Evolutionary conservation across 1,140 invertebrate species (phyloP).

Genomic region (Brachionus koreanus): DNA sequence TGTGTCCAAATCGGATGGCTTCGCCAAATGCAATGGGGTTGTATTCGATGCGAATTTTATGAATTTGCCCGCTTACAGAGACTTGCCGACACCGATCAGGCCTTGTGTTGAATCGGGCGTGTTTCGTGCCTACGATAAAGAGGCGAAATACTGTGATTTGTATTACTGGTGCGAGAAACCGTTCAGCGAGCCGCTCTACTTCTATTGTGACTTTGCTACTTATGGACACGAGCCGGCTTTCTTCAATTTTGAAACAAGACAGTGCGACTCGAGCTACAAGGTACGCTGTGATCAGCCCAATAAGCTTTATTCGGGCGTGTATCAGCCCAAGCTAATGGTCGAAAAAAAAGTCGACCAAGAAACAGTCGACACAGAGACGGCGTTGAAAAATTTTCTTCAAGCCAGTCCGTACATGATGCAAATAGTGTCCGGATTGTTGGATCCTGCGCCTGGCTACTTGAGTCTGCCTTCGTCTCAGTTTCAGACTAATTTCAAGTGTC

Average conservation of each 20-base stretch:
- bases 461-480: slow-evolving; percentile 16
- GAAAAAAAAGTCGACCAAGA: neutral
- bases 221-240: slow-evolving; percentile 23
- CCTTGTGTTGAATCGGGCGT: slow-evolving; percentile 13
- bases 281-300: neutral
- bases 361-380: neutral
- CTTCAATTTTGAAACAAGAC: slow-evolving; percentile 23
- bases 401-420: slow-evolving; percentile 32
- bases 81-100: neutral
- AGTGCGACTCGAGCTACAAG: neutral
- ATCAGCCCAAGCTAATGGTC: neutral
- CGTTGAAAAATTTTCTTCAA: slow-evolving; percentile 11
- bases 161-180: slow-evolving; percentile 39
- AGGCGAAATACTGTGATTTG: slow-evolving; percentile 38
- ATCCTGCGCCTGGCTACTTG: slow-evolving; percentile 39
- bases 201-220: slow-evolving; percentile 36
- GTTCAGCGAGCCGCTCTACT: slow-evolving; percentile 34
- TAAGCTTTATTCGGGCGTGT: neutral
- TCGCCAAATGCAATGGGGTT: slow-evolving; percentile 31
- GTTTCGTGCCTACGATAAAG: neutral
- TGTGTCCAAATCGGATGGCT: neutral
- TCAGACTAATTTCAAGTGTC: slow-evolving; percentile 33
- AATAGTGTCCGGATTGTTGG: slow-evolving; percentile 13
- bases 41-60: slow-evolving; percentile 36
- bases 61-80: slow-evolving; percentile 39